These are phyloP conservation scores for Phyllotreta striolata DNA, from an alignment of 2,888 invertebrate genomes.

Conservation along the genomic window DNA sequence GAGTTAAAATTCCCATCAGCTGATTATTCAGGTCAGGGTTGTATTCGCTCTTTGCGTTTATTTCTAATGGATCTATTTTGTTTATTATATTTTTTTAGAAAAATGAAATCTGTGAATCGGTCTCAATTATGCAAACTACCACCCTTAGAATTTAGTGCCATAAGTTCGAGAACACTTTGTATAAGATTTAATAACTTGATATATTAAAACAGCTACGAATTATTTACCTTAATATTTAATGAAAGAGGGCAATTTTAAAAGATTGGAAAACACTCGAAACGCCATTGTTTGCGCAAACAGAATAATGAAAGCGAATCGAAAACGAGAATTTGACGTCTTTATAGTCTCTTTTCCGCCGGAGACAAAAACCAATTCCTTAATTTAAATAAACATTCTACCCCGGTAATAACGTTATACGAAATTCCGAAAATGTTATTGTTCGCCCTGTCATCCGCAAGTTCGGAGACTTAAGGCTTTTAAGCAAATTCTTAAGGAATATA, in stretches of 20 bases:
- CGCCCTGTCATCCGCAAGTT: constrained; percentile 53
- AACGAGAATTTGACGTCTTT: constrained; percentile 35
- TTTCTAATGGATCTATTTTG: too few species aligned
- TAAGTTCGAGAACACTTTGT: too few species aligned
- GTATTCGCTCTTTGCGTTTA: too few species aligned
- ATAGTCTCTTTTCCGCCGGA: constrained; percentile 42
- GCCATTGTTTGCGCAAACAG: constrained; percentile 26
- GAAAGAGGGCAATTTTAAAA: constrained; percentile 2
- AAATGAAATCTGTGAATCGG: too few species aligned
- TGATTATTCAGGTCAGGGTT: too few species aligned
- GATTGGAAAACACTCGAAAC: constrained; percentile 11
- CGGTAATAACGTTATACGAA: constrained; percentile 57
- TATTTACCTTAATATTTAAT: too few species aligned
- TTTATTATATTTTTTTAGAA: too few species aligned
- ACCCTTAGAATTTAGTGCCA: too few species aligned
- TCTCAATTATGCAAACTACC: too few species aligned
- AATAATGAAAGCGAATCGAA: constrained; percentile 37
- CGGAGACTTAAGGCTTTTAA: constrained; percentile 49
- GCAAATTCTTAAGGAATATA: constrained; percentile 57
- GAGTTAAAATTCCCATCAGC: too few species aligned
- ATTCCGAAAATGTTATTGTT: constrained; percentile 59
- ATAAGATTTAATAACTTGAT: too few species aligned
- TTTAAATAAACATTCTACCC: constrained; percentile 58
- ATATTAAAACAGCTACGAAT: too few species aligned
- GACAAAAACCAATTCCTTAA: constrained; percentile 51